Conservation (phyloP, 2,113 vertebrate species). For the Campylomormyrus tamandua region DNA sequence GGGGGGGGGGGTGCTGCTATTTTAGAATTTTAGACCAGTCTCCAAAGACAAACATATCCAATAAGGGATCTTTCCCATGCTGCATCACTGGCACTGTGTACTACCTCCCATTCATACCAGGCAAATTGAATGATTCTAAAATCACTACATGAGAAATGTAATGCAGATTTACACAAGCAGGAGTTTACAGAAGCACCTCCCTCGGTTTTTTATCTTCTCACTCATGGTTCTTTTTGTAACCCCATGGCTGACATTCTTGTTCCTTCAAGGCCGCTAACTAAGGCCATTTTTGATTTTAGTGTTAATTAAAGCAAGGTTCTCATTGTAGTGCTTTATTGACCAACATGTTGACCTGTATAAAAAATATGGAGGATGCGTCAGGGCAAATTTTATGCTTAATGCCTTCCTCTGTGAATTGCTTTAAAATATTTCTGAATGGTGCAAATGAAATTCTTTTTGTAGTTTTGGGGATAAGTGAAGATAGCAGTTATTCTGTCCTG, state of each 20-base stretch:
- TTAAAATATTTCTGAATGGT: background rate
- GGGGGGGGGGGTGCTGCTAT: constrained; percentile 2
- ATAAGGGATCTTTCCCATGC: constrained; percentile 18
- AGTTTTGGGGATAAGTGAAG: background rate
- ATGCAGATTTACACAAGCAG: background rate
- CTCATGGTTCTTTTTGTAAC: background rate
- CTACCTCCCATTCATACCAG: background rate
- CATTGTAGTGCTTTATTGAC: constrained; percentile 9
- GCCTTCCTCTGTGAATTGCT: background rate
- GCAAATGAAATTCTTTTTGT: background rate
- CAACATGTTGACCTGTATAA: background rate
- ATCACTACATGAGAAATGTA: background rate
- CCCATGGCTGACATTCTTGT: background rate
- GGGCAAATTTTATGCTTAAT: background rate
- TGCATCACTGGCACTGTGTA: background rate
- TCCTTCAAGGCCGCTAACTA: constrained; percentile 6
- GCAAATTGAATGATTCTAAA: background rate
- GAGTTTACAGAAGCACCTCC: background rate
- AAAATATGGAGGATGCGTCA: background rate
- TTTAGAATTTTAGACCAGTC: constrained; percentile 26
- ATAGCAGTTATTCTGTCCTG: background rate
- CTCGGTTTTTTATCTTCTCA: background rate
- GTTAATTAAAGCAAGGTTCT: constrained; percentile 4
- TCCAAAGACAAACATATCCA: constrained; percentile 26
- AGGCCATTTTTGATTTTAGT: background rate